These are phyloP conservation scores for Pygmarrhopalites habei DNA, from an alignment of 1,140 invertebrate genomes.

Conservation along the genomic window DNA sequence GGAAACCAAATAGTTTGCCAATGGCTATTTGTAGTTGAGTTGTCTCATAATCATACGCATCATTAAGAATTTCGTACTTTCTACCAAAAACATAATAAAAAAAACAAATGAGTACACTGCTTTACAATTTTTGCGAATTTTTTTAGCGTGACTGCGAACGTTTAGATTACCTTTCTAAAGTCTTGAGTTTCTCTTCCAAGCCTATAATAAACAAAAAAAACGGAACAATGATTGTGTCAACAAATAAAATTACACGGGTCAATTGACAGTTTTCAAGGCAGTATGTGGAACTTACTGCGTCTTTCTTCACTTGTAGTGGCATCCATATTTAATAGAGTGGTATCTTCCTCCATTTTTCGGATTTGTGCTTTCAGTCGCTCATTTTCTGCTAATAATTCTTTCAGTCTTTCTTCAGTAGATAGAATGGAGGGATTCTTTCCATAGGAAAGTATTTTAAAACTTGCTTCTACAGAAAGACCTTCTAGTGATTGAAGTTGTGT, in stretches of 20 bases:
- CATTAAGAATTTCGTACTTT: slow-evolving; percentile 29
- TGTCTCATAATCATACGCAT: slow-evolving; percentile 37
- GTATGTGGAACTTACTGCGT: slow-evolving; percentile 5
- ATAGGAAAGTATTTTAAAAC: slow-evolving; percentile 27
- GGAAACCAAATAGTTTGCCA: slow-evolving; percentile 28
- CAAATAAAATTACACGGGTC: no score
- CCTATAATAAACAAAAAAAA: slow-evolving; percentile 11
- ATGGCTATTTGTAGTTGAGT: slow-evolving; percentile 26
- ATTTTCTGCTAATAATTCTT: slow-evolving; percentile 28
- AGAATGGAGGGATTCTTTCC: slow-evolving; percentile 34
- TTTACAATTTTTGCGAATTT: no score
- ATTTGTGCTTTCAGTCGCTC: slow-evolving; percentile 28
- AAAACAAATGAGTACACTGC: no score
- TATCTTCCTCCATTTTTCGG: slow-evolving; percentile 11
- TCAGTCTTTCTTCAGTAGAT: slow-evolving; percentile 24
- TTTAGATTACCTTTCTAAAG: slow-evolving; percentile 18
- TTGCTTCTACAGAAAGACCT: neutral
- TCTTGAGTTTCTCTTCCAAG: slow-evolving; percentile 25
- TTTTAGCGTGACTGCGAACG: no score
- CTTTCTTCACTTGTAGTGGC: slow-evolving; percentile 13
- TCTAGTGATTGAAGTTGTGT: neutral
- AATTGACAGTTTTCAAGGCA: no score
- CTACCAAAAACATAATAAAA: no score
- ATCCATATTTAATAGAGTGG: neutral
- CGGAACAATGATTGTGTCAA: neutral